phyloP scores from a whole-genome alignment of 2,888 invertebrate species.

The Apocheima hispidaria region DNA sequence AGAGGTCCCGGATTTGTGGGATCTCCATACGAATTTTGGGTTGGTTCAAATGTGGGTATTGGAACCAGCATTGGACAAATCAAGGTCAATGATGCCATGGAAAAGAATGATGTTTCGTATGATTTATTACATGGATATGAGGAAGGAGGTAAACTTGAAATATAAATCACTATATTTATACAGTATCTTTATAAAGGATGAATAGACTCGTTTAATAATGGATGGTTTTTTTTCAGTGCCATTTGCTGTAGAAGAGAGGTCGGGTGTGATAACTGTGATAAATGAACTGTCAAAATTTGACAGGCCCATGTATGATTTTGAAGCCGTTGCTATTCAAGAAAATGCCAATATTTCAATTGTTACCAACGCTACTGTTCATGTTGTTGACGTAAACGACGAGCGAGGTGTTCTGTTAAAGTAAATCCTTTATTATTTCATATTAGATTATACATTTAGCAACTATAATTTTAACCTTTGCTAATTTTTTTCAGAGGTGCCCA shows the following conservation, averaged over 20 bases:
- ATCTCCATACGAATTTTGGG: slow-evolving; percentile 96
- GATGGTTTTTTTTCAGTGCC: slow-evolving; percentile 93
- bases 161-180: no score
- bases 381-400: slow-evolving; percentile 91
- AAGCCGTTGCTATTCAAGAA: slow-evolving; percentile 91
- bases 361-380: slow-evolving; percentile 94
- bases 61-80: slow-evolving; percentile 96
- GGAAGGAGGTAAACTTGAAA: slow-evolving; percentile 88
- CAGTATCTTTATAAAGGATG: no score
- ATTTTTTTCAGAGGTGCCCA: slow-evolving; percentile 86
- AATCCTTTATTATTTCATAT: slow-evolving; percentile 33
- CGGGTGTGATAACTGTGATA: slow-evolving; percentile 95
- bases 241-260: slow-evolving; percentile 95
- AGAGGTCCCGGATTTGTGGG: slow-evolving; percentile 91
- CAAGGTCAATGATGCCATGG: slow-evolving; percentile 90
- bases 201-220: no score
- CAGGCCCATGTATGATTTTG: slow-evolving; percentile 91
- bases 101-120: slow-evolving; percentile 89
- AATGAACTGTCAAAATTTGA: slow-evolving; percentile 90
- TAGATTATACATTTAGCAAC: background rate
- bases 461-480: slow-evolving; percentile 3
- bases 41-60: slow-evolving; percentile 93
- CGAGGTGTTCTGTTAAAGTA: slow-evolving; percentile 88
- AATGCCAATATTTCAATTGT: slow-evolving; percentile 88
- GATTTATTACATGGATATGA: slow-evolving; percentile 94